phyloP scores from a whole-genome alignment of 1,140 invertebrate genomes.

The Drosophila varians region DNA sequence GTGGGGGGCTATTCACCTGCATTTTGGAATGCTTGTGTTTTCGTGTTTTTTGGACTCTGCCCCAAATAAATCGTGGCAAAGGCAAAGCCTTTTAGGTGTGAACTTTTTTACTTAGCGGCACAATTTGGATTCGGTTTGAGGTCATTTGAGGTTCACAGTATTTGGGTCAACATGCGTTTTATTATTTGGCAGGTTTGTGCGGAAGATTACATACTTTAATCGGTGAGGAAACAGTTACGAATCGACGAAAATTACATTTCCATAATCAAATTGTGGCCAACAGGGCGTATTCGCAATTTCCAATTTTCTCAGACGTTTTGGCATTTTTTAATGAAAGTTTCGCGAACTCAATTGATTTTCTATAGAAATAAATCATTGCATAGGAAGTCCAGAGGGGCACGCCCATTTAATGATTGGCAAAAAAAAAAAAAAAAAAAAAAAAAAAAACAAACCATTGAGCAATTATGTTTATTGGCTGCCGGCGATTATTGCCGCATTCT shows the following conservation, averaged over 20 bases:
- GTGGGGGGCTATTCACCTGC: slow-evolving; percentile 39
- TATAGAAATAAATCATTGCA: slow-evolving; percentile 30
- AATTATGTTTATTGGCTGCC: slow-evolving; percentile 47
- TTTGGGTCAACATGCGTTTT: slow-evolving; percentile 38
- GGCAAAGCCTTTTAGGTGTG: slow-evolving; percentile 49
- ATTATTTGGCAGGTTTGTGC: slow-evolving; percentile 14
- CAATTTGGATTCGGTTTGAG: slow-evolving; percentile 41
- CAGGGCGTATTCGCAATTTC: slow-evolving; percentile 47
- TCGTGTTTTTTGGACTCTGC: slow-evolving; percentile 13
- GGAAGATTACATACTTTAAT: slow-evolving; percentile 11
- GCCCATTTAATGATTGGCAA: slow-evolving; percentile 34
- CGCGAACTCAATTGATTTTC: slow-evolving; percentile 30
- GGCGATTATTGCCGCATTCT: slow-evolving; percentile 53
- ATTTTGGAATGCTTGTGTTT: slow-evolving; percentile 35
- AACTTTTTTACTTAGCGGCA: slow-evolving; percentile 39
- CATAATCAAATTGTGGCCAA: slow-evolving; percentile 34
- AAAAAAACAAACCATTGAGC: slow-evolving; percentile 14
- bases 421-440: too few relatives aligned
- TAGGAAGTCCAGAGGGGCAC: slow-evolving; percentile 27
- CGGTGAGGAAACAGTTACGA: slow-evolving; percentile 25
- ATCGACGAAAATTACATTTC: slow-evolving; percentile 22
- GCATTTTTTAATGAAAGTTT: slow-evolving; percentile 59
- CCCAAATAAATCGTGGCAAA: slow-evolving; percentile 38
- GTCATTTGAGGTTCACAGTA: too few relatives aligned
- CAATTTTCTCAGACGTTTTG: slow-evolving; percentile 36